phyloP scores from a whole-genome alignment of 2,113 vertebrate species.

The Oreochromis tanganicae region DNA sequence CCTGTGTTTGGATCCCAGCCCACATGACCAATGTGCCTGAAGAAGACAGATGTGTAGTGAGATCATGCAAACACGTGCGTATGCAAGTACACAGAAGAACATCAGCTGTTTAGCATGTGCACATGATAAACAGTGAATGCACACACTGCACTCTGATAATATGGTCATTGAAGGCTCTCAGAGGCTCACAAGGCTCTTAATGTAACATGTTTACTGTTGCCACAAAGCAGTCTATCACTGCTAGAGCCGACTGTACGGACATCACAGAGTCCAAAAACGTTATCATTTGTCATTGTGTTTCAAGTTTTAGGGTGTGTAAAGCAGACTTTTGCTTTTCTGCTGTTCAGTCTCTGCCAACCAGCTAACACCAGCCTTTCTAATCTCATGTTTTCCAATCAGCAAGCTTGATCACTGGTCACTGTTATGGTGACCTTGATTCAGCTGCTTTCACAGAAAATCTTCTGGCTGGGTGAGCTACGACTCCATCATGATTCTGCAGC shows the following conservation, averaged over 20 bases:
- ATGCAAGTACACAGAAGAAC: neutral
- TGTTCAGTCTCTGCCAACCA: neutral
- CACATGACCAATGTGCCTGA: slow-evolving; percentile 96
- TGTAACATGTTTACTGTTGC: neutral
- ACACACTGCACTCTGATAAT: neutral
- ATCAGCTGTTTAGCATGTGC: neutral
- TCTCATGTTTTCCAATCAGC: neutral
- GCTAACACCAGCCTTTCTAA: neutral
- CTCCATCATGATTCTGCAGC: neutral
- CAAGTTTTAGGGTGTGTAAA: neutral
- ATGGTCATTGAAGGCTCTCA: slow-evolving; percentile 14
- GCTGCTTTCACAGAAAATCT: neutral
- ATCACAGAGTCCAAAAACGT: neutral
- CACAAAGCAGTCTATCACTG: neutral
- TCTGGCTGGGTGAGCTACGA: neutral
- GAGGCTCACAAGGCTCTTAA: neutral
- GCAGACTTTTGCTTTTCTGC: neutral
- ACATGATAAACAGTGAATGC: neutral
- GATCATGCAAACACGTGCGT: neutral
- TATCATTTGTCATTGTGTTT: neutral
- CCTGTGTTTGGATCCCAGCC: slow-evolving; percentile 99
- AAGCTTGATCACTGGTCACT: neutral
- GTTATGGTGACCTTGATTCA: neutral
- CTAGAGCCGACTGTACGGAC: neutral
- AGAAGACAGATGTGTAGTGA: slow-evolving; percentile 37